Conservation (phyloP, 2,113 vertebrate species). For the Chloebia gouldiae region DNA sequence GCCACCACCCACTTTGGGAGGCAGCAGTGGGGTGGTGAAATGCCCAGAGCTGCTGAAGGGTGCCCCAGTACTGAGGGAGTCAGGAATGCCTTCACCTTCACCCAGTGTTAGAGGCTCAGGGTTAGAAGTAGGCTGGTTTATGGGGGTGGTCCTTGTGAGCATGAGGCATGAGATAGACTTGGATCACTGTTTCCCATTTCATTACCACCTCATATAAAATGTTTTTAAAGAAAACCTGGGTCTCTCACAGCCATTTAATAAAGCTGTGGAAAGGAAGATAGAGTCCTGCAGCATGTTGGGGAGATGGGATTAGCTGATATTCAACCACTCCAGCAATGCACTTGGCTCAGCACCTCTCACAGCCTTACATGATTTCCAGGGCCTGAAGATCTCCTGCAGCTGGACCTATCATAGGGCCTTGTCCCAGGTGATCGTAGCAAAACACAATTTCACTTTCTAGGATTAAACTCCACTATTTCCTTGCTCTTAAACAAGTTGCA, state of each 20-base stretch:
- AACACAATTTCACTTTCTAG: conserved; percentile 49
- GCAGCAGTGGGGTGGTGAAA: not conserved
- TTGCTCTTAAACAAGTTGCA: conserved; percentile 8
- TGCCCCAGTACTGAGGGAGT: not conserved
- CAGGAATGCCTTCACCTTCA: not conserved
- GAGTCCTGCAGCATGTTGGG: not conserved
- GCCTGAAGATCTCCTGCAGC: conserved; percentile 25
- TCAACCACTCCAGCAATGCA: not conserved
- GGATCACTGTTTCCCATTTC: not conserved
- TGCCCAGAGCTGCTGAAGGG: not conserved
- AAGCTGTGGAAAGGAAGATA: not conserved
- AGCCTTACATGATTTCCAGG: not conserved
- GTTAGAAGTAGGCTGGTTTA: not conserved
- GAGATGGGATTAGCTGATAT: not conserved
- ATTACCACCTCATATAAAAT: not conserved
- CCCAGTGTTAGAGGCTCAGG: not conserved
- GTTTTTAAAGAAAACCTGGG: not conserved
- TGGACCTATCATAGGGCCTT: not conserved
- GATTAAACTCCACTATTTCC: conserved; percentile 49
- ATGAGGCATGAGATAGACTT: not conserved
- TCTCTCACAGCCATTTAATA: not conserved
- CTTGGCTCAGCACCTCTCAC: not conserved
- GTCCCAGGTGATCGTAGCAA: not conserved
- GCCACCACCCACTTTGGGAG: not conserved
- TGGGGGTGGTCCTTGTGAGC: not conserved